phyloP scores from a whole-genome alignment of 2,888 invertebrate genomes.

The Malthinus flaveolus region DNA sequence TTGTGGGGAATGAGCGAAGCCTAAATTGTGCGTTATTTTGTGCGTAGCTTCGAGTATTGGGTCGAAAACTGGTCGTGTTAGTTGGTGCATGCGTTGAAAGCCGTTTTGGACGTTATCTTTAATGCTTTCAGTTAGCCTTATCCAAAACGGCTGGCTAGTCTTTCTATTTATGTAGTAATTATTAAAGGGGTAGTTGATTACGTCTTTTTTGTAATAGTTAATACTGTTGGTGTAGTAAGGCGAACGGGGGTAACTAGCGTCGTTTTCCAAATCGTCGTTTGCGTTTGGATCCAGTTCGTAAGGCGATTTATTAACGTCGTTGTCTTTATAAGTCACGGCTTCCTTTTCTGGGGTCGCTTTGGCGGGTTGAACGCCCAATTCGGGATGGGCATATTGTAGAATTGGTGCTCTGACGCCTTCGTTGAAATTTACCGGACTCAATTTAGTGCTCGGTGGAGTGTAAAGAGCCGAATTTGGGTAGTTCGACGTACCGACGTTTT shows the following conservation, averaged over 20 bases:
- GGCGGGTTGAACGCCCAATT: slow-evolving; percentile 76
- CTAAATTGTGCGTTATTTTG: slow-evolving; percentile 77
- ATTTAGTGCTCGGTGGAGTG: slow-evolving; percentile 63
- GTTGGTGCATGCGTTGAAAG: slow-evolving; percentile 69
- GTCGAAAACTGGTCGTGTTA: slow-evolving; percentile 69
- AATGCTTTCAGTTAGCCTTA: slow-evolving; percentile 71
- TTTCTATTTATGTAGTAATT: slow-evolving; percentile 64
- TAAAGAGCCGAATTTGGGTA: slow-evolving; percentile 71
- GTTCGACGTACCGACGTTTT: slow-evolving; percentile 62
- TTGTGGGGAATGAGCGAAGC: slow-evolving; percentile 62
- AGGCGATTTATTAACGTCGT: slow-evolving; percentile 36
- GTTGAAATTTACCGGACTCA: slow-evolving; percentile 64
- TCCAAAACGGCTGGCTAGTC: slow-evolving; percentile 71
- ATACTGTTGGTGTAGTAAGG: slow-evolving; percentile 54
- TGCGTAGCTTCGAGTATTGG: slow-evolving; percentile 79
- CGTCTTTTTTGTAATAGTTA: slow-evolving; percentile 60
- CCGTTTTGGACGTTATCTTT: slow-evolving; percentile 73
- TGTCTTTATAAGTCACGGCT: slow-evolving; percentile 42
- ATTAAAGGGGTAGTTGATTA: slow-evolving; percentile 61
- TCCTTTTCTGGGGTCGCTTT: slow-evolving; percentile 58
- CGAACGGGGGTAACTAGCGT: slow-evolving; percentile 35
- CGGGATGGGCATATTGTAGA: slow-evolving; percentile 79
- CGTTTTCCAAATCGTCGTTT: slow-evolving; percentile 42
- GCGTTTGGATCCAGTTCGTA: slow-evolving; percentile 24
- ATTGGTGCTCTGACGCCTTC: slow-evolving; percentile 75